phyloP scores from a whole-genome alignment of 2,113 vertebrate genomes.

The Dicrurus megarhynchus region DNA sequence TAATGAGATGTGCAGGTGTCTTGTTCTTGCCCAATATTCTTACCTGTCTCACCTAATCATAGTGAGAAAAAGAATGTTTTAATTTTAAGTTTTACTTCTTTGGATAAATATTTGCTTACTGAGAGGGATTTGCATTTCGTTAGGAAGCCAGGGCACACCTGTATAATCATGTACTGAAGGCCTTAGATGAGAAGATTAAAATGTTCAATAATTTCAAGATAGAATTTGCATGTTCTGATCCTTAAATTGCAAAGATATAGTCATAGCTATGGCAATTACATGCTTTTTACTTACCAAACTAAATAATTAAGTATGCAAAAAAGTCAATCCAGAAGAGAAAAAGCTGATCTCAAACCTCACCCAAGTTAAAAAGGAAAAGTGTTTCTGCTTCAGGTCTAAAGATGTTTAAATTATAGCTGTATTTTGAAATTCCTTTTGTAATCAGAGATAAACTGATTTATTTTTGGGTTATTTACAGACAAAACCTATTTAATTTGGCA shows the following conservation, averaged over 20 bases:
- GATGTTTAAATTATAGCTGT: not conserved
- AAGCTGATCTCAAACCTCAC: not conserved
- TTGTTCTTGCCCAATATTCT: not conserved
- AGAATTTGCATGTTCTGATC: not conserved
- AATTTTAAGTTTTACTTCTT: not conserved
- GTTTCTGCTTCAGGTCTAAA: not conserved
- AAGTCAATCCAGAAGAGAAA: not conserved
- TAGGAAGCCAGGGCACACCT: not conserved
- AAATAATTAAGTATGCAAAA: not conserved
- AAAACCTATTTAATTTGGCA: not conserved
- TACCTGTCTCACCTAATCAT: not conserved
- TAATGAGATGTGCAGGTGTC: not conserved
- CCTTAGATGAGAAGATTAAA: not conserved
- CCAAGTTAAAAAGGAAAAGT: not conserved
- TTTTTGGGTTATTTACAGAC: not conserved
- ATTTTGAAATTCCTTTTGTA: not conserved
- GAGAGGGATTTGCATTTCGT: conserved; percentile 10
- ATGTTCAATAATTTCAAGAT: not conserved
- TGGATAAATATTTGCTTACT: not conserved
- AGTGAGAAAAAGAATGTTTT: not conserved
- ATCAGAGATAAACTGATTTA: not conserved
- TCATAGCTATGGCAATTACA: not conserved
- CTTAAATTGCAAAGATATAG: not conserved
- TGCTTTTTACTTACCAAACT: not conserved
- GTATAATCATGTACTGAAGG: not conserved